Evolutionary conservation across 2,113 vertebrate species (phyloP).

Genomic region (Perca fluviatilis): DNA sequence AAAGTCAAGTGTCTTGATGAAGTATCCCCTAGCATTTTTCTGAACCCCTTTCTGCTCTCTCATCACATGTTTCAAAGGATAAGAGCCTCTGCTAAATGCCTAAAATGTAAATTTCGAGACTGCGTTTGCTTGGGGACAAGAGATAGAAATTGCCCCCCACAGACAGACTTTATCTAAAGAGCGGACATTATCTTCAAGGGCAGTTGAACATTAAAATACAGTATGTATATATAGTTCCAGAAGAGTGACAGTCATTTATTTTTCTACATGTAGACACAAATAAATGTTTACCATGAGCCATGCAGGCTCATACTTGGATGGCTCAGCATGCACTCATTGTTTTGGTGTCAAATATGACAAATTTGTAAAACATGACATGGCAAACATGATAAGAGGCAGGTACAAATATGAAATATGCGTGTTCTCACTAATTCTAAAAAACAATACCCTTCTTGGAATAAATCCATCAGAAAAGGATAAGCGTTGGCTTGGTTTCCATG

Average conservation of each 20-base stretch:
- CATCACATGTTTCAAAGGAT: constrained; percentile 32
- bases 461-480: neutral
- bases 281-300: neutral
- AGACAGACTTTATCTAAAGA: constrained; percentile 37
- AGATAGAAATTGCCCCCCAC: constrained; percentile 23
- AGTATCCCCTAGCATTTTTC: constrained; percentile 29
- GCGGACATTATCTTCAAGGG: constrained; percentile 24
- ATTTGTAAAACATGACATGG: neutral
- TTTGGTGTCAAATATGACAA: neutral
- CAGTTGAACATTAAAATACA: neutral
- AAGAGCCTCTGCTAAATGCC: constrained; percentile 35
- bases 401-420: neutral
- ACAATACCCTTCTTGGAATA: neutral
- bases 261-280: constrained; percentile 1
- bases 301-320: neutral
- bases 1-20: constrained; percentile 28
- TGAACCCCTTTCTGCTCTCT: constrained; percentile 11
- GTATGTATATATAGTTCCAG: neutral
- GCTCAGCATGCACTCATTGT: neutral
- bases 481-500: too few relatives aligned
- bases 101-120: constrained; percentile 42
- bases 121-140: constrained; percentile 30
- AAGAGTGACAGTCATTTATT: neutral
- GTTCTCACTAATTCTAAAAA: neutral
- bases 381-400: neutral